phyloP scores from a whole-genome alignment of 2,797 vertebrate species.

The Danio jaintianensis region DNA sequence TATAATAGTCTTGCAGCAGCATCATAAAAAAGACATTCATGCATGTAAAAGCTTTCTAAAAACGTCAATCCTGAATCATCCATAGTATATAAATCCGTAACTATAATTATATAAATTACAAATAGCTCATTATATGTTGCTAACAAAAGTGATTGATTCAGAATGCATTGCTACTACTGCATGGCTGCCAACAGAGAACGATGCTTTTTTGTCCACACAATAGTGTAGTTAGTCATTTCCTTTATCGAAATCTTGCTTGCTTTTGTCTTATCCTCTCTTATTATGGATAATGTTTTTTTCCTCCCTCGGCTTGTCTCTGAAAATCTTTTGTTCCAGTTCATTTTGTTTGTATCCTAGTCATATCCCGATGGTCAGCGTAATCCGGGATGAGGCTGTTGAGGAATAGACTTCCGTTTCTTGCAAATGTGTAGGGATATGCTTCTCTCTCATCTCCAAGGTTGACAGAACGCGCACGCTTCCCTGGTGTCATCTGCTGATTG shows the following conservation, averaged over 20 bases:
- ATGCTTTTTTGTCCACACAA: constrained; percentile 4
- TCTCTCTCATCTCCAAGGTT: constrained; percentile 90
- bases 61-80: background rate
- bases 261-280: background rate
- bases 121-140: background rate
- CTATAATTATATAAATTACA: background rate
- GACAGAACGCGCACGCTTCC: constrained; percentile 92
- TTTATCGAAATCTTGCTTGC: background rate
- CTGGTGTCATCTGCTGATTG: constrained; percentile 88
- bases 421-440: constrained; percentile 82
- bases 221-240: background rate
- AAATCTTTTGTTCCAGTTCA: background rate
- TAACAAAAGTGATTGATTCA: background rate
- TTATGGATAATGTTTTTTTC: background rate
- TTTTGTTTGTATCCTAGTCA: constrained; percentile 89
- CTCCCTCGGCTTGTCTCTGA: background rate
- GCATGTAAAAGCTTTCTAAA: background rate
- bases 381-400: constrained; percentile 96
- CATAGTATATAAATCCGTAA: background rate
- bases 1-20: background rate
- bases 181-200: background rate
- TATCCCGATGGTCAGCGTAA: constrained; percentile 86
- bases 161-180: background rate
- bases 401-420: constrained; percentile 92
- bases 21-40: background rate